Conservation (phyloP, 2,888 invertebrate genomes). For the Rutpela maculata region DNA sequence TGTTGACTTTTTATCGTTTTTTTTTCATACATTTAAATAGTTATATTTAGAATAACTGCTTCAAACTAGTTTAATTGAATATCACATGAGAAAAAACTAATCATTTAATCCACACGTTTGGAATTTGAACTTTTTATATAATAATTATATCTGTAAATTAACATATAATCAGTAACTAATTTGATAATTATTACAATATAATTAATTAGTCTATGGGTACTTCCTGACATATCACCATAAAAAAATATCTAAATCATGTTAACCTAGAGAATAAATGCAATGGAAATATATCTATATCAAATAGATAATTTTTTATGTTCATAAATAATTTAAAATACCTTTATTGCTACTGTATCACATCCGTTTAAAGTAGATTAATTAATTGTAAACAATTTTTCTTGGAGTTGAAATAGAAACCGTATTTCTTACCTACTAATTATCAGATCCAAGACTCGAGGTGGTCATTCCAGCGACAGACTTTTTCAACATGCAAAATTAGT, state of each 20-base stretch:
- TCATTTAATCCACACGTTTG: not conserved
- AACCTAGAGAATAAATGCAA: constrained; percentile 3
- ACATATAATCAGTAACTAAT: not conserved
- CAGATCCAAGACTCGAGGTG: too few relatives aligned
- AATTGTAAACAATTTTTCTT: too few relatives aligned
- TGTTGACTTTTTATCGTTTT: too few relatives aligned
- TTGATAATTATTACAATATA: not conserved
- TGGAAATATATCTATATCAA: not conserved
- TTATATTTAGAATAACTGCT: too few relatives aligned
- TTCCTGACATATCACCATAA: not conserved
- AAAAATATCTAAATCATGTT: not conserved
- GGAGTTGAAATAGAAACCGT: too few relatives aligned
- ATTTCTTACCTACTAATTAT: too few relatives aligned
- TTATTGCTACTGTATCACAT: not conserved
- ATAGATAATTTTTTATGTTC: not conserved
- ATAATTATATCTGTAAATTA: not conserved
- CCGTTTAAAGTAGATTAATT: too few relatives aligned
- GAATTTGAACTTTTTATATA: not conserved
- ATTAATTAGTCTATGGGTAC: not conserved
- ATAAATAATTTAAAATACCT: not conserved
- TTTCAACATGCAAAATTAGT: too few relatives aligned
- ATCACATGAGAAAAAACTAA: too few relatives aligned
- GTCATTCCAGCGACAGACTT: too few relatives aligned
- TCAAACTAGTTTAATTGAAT: too few relatives aligned
- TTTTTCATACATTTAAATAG: too few relatives aligned